phyloP scores from a whole-genome alignment of 1,140 invertebrate genomes.

The Platorchestia sp. region DNA sequence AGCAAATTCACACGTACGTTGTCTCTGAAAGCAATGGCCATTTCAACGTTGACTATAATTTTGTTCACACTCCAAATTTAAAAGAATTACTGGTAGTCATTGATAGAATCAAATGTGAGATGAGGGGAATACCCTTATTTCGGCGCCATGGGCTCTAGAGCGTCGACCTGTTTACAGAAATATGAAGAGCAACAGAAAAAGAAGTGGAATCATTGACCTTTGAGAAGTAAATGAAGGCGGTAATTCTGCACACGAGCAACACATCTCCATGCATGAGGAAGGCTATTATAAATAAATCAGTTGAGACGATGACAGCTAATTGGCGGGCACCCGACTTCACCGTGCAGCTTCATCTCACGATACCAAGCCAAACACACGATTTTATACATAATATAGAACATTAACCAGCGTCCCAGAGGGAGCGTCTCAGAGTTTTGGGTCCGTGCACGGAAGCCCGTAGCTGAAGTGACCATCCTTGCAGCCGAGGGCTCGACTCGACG shows the following conservation, averaged over 20 bases:
- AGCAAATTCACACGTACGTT: not conserved
- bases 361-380: not conserved
- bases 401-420: constrained; percentile 3
- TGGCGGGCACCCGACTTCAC: not conserved
- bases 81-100: not conserved
- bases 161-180: not conserved
- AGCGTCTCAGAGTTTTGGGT: not conserved
- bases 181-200: not conserved
- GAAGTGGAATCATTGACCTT: not conserved
- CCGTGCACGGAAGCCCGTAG: not conserved
- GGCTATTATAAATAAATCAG: constrained; percentile 5
- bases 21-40: not conserved
- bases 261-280: constrained; percentile 4
- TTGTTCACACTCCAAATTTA: not conserved
- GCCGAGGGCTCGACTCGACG: not conserved
- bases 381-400: not conserved
- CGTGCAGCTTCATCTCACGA: constrained; percentile 26
- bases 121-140: not conserved
- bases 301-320: constrained; percentile 30
- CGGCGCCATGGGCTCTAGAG: not conserved
- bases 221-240: not conserved
- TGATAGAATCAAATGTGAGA: not conserved
- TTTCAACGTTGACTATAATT: not conserved
- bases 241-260: not conserved
- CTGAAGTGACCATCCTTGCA: not conserved